A percentile compares a stretch with the other conserved stretches of the same genome.
These are phyloP conservation scores for Malachius bipustulatus DNA, from an alignment of 2,888 invertebrate genomes.

Conservation along the genomic window DNA sequence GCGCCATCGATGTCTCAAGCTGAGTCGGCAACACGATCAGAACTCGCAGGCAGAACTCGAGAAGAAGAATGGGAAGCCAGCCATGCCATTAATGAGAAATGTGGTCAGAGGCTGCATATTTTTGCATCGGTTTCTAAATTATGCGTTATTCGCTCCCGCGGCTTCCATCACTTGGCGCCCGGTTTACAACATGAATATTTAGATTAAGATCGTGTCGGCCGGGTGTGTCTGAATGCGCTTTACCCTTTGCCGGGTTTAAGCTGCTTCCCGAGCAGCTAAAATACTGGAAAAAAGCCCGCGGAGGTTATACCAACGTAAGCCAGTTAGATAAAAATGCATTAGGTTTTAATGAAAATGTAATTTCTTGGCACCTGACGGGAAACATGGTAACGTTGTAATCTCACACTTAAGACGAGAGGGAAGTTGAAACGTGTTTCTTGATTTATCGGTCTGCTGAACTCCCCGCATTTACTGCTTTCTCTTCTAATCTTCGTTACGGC, in stretches of 20 bases:
- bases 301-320: slow-evolving; percentile 14
- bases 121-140: slow-evolving; percentile 1
- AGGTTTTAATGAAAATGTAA: slow-evolving; percentile 22
- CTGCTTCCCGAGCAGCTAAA: slow-evolving; percentile 20
- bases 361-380: too few relatives aligned
- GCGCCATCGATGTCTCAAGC: too few relatives aligned
- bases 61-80: too few relatives aligned
- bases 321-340: slow-evolving; percentile 21
- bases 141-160: not conserved
- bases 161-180: too few relatives aligned
- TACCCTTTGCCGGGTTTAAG: slow-evolving; percentile 21
- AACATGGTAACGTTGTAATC: not conserved
- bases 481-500: too few relatives aligned
- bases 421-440: not conserved
- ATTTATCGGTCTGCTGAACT: too few relatives aligned
- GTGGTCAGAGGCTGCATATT: slow-evolving; percentile 2
- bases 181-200: slow-evolving; percentile 2
- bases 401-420: too few relatives aligned
- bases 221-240: slow-evolving; percentile 18
- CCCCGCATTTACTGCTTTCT: too few relatives aligned
- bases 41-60: too few relatives aligned
- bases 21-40: too few relatives aligned
- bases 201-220: slow-evolving; percentile 10
- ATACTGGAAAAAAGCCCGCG: slow-evolving; percentile 17
- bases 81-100: not conserved